A percentile compares a stretch with the other conserved stretches of the same genome.
Conservation (phyloP, 2,888 invertebrate genomes). For the Notodonta ziczac region DNA sequence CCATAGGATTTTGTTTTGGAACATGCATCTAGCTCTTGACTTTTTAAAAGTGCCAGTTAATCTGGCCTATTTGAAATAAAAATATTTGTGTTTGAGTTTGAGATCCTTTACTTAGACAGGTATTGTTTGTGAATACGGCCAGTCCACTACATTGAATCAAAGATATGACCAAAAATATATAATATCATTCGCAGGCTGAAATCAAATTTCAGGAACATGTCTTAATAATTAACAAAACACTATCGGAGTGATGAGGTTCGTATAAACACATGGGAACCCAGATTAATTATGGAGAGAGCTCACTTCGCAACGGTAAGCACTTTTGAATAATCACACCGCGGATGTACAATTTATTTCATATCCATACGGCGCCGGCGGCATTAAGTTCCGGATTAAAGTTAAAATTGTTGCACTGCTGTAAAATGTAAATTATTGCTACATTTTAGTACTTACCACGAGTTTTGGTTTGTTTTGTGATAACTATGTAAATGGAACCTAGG, state of each 20-base stretch:
- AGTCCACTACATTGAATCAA: no score
- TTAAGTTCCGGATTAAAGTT: not conserved
- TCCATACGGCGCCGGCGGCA: not conserved
- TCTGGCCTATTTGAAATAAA: no score
- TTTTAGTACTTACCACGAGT: no score
- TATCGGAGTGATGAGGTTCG: conserved; percentile 25
- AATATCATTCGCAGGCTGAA: not conserved
- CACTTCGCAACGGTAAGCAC: conserved; percentile 22
- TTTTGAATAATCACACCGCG: conserved; percentile 27
- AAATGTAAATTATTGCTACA: not conserved
- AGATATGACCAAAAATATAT: not conserved
- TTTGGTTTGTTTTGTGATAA: no score
- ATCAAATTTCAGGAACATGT: conserved; percentile 24
- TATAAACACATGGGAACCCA: conserved; percentile 40
- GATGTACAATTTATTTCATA: conserved; percentile 26
- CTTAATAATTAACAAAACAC: conserved; percentile 32
- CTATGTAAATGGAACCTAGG: no score
- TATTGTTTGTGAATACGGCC: no score
- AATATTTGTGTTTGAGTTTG: no score
- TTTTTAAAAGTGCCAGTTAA: no score
- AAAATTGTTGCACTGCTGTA: not conserved
- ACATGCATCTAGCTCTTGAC: no score
- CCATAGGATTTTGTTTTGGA: no score
- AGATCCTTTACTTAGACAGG: no score
- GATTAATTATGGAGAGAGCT: conserved; percentile 47